Evolutionary conservation across 2,888 invertebrate genomes (phyloP).

Genomic region (Conus canariensis): DNA sequence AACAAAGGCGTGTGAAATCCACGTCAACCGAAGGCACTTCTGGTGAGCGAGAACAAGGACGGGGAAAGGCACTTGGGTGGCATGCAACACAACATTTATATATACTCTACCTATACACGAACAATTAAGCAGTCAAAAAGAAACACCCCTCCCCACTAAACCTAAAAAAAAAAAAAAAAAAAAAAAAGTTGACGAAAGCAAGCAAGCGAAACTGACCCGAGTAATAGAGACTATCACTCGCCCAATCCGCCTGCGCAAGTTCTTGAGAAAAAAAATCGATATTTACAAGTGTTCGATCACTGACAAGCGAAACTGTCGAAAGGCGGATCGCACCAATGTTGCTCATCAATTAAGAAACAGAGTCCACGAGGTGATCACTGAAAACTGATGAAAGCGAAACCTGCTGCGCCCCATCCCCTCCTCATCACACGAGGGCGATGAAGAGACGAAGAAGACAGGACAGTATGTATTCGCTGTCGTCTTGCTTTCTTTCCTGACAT

Average conservation of each 20-base stretch:
- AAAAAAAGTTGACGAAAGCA: not conserved
- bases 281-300: constrained; percentile 27
- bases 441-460: not conserved
- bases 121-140: too few species aligned
- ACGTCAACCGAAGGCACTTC: constrained; percentile 29
- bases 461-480: not conserved
- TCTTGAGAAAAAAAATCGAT: not conserved
- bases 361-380: not conserved
- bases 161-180: not conserved
- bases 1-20: not conserved
- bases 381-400: constrained; percentile 4
- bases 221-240: constrained; percentile 25
- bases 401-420: not conserved
- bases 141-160: too few species aligned
- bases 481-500: not conserved
- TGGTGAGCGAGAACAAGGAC: not conserved
- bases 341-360: not conserved
- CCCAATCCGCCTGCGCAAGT: constrained; percentile 15
- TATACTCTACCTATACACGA: not conserved
- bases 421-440: too few species aligned
- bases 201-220: not conserved
- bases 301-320: constrained; percentile 20
- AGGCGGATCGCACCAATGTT: constrained; percentile 40
- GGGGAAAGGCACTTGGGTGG: constrained; percentile 17
- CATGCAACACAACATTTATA: constrained; percentile 9